These are phyloP conservation scores for Meganola albula DNA, from an alignment of 2,888 invertebrate genomes.

Conservation along the genomic window DNA sequence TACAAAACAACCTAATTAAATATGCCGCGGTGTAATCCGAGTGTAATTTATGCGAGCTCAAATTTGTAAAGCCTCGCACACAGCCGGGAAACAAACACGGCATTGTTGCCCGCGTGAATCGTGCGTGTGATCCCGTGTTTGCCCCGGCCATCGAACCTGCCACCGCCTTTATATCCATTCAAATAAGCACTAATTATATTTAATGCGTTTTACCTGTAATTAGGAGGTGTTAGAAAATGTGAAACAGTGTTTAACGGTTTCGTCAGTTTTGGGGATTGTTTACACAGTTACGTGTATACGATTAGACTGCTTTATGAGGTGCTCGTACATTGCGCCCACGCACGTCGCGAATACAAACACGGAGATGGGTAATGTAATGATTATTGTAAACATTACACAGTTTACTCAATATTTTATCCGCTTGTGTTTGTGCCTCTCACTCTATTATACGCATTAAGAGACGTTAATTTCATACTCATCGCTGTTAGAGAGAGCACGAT, in stretches of 20 bases:
- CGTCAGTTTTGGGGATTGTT: slow-evolving; percentile 55
- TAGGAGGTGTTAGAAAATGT: slow-evolving; percentile 70
- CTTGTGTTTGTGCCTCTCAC: slow-evolving; percentile 28
- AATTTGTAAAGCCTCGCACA: slow-evolving; percentile 40
- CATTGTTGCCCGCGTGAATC: slow-evolving; percentile 45
- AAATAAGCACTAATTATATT: slow-evolving; percentile 70
- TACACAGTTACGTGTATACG: slow-evolving; percentile 47
- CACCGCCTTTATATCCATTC: slow-evolving; percentile 54
- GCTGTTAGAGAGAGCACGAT: no score
- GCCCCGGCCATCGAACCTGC: slow-evolving; percentile 57
- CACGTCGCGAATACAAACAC: slow-evolving; percentile 56
- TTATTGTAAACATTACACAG: slow-evolving; percentile 53
- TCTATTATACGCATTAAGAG: slow-evolving; percentile 21
- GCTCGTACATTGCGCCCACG: slow-evolving; percentile 51
- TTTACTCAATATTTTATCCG: slow-evolving; percentile 40
- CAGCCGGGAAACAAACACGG: slow-evolving; percentile 47
- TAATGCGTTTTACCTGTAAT: slow-evolving; percentile 73
- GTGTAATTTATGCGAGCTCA: slow-evolving; percentile 41
- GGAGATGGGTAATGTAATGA: slow-evolving; percentile 46
- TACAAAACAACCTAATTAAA: slow-evolving; percentile 32
- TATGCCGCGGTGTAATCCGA: slow-evolving; percentile 37
- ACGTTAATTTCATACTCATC: no score
- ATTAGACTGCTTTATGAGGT: slow-evolving; percentile 61
- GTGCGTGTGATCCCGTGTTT: slow-evolving; percentile 48
- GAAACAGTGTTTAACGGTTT: slow-evolving; percentile 61